phyloP scores from a whole-genome alignment of 2,113 vertebrate genomes.

The Nasalis larvatus region DNA sequence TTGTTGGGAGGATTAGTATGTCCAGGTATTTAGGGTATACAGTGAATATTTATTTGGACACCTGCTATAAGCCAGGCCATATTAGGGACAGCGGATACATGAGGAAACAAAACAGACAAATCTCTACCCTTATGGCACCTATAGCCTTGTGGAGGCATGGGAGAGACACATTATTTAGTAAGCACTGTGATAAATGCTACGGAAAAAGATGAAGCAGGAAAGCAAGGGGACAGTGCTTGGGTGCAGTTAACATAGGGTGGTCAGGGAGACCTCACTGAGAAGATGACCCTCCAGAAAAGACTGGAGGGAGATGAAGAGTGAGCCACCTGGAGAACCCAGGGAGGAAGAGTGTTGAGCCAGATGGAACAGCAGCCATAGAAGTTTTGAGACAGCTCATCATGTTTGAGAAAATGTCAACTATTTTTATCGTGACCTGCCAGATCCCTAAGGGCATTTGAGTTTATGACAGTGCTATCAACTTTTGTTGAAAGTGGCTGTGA shows the following conservation, averaged over 20 bases:
- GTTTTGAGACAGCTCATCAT: neutral
- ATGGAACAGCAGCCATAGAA: neutral
- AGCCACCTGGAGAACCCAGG: neutral
- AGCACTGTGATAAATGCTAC: rapidly evolving
- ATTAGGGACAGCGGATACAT: neutral
- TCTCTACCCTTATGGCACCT: neutral
- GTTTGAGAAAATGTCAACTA: neutral
- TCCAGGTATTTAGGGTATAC: neutral
- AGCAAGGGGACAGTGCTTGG: neutral
- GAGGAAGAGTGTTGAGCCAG: neutral
- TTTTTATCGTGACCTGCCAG: neutral
- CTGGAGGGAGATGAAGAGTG: neutral
- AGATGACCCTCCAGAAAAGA: neutral
- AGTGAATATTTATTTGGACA: neutral
- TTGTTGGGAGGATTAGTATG: neutral
- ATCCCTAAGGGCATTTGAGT: neutral
- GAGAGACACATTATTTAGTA: neutral
- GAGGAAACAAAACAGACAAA: neutral
- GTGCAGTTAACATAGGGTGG: neutral
- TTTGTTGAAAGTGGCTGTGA: neutral
- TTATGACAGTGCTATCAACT: neutral
- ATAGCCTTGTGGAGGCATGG: too few species aligned
- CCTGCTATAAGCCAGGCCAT: neutral
- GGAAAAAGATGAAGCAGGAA: neutral
- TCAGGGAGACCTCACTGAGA: neutral